These are phyloP conservation scores for Lordiphosa andalusiaca DNA, from an alignment of 2,888 invertebrate genomes.

Conservation along the genomic window DNA sequence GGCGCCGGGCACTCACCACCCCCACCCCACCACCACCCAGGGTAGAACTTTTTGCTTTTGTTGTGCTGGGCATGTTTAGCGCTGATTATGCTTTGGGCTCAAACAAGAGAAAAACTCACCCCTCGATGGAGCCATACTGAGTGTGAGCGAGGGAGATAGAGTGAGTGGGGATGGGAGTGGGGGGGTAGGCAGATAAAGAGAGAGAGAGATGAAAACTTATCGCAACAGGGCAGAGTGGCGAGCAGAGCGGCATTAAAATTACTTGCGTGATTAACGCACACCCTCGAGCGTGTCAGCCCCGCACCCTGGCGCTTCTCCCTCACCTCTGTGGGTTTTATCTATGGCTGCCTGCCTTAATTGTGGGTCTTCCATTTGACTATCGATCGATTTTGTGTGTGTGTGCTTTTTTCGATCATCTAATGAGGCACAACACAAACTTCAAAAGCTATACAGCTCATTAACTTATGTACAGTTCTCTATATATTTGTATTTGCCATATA, in stretches of 20 bases:
- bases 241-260: slow-evolving; percentile 60
- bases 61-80: slow-evolving; percentile 64
- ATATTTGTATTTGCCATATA: slow-evolving; percentile 25
- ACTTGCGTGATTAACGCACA: slow-evolving; percentile 71
- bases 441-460: slow-evolving; percentile 65
- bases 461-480: slow-evolving; percentile 14
- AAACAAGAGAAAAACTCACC: slow-evolving; percentile 46
- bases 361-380: slow-evolving; percentile 68
- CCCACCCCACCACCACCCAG: not conserved
- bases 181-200: not conserved
- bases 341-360: slow-evolving; percentile 71
- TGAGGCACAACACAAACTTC: slow-evolving; percentile 48
- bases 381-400: slow-evolving; percentile 60
- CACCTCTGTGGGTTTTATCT: slow-evolving; percentile 47
- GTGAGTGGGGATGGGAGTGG: not conserved
- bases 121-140: slow-evolving; percentile 1
- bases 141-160: slow-evolving; percentile 4
- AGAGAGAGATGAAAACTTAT: slow-evolving; percentile 43
- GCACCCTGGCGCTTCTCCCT: not conserved
- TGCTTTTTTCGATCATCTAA: slow-evolving; percentile 35
- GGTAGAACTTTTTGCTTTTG: slow-evolving; percentile 33
- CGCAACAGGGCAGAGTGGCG: slow-evolving; percentile 29
- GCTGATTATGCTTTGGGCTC: slow-evolving; percentile 64
- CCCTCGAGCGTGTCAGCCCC: slow-evolving; percentile 49
- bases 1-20: slow-evolving; percentile 13